Percentiles rank a stretch among this genome's conserved stretches.
These are phyloP conservation scores for Galeruca laticollis DNA, from an alignment of 2,888 invertebrate species.

Conservation along the genomic window DNA sequence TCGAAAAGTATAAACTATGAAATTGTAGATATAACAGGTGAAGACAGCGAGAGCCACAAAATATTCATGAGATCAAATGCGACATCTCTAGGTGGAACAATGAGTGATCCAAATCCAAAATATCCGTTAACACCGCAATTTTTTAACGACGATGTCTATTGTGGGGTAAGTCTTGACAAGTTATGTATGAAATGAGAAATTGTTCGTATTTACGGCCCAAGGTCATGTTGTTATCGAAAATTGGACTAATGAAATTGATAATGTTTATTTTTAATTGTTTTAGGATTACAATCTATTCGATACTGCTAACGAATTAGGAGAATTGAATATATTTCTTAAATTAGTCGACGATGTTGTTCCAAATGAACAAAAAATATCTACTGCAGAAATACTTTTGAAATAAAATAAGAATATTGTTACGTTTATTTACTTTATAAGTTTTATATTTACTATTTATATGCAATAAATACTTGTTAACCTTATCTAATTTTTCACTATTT, in stretches of 20 bases:
- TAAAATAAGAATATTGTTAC: slow-evolving; percentile 38
- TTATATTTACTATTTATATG: no score
- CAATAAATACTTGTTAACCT: no score
- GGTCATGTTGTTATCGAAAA: no score
- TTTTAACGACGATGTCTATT: slow-evolving; percentile 91
- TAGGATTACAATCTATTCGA: slow-evolving; percentile 95
- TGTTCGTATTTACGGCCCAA: neutral
- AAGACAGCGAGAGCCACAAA: slow-evolving; percentile 87
- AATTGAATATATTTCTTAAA: slow-evolving; percentile 88
- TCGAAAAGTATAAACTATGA: slow-evolving; percentile 91
- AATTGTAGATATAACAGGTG: slow-evolving; percentile 94
- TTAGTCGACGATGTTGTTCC: slow-evolving; percentile 73
- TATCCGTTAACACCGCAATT: slow-evolving; percentile 93
- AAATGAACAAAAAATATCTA: slow-evolving; percentile 62
- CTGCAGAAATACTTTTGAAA: slow-evolving; percentile 65
- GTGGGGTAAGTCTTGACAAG: slow-evolving; percentile 84
- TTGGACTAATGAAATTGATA: no score
- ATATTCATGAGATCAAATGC: slow-evolving; percentile 93
- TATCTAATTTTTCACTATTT: no score
- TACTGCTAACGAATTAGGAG: slow-evolving; percentile 89
- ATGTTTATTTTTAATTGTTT: slow-evolving; percentile 53
- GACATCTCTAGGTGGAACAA: slow-evolving; percentile 79
- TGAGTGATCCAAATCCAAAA: slow-evolving; percentile 78
- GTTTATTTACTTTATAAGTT: no score
- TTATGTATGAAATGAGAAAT: neutral